A percentile compares a stretch with the other conserved stretches of the same genome.
Conservation (phyloP, 2,888 invertebrate species). For the Chromoteleia sp. region DNA sequence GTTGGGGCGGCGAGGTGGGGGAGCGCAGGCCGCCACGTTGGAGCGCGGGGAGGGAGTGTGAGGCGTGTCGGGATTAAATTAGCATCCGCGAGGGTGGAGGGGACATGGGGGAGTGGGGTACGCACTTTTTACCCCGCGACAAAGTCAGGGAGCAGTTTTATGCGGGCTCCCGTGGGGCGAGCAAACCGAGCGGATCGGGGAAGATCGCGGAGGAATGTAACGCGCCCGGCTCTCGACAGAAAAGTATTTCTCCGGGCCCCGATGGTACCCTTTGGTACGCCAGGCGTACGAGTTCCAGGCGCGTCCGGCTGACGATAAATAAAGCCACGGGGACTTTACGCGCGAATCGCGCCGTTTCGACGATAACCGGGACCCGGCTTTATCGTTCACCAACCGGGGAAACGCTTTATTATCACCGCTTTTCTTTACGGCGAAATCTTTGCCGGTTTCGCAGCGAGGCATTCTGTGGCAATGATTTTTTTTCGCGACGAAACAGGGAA, state of each 20-base stretch:
- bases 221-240: constrained; percentile 76
- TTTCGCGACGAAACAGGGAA: not conserved
- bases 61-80: no score
- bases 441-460: not conserved
- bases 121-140: constrained; percentile 79
- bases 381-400: constrained; percentile 59
- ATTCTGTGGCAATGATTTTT: not conserved
- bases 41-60: no score
- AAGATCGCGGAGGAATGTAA: constrained; percentile 81
- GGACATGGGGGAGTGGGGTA: no score
- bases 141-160: constrained; percentile 81
- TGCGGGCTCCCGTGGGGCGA: constrained; percentile 78
- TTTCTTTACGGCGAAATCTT: constrained; percentile 22
- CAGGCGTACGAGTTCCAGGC: constrained; percentile 65
- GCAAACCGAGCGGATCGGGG: constrained; percentile 73
- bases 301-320: constrained; percentile 77
- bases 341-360: constrained; percentile 74
- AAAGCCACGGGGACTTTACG: constrained; percentile 80
- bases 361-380: constrained; percentile 72
- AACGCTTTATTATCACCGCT: constrained; percentile 56
- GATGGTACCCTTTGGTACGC: constrained; percentile 60
- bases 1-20: no score
- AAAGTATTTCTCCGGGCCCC: constrained; percentile 75
- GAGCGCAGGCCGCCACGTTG: no score
- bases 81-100: no score